Percentiles rank a stretch among this genome's conserved stretches.
Evolutionary conservation across 2,888 invertebrate species (phyloP).

Genomic region (Spialia ferax): DNA sequence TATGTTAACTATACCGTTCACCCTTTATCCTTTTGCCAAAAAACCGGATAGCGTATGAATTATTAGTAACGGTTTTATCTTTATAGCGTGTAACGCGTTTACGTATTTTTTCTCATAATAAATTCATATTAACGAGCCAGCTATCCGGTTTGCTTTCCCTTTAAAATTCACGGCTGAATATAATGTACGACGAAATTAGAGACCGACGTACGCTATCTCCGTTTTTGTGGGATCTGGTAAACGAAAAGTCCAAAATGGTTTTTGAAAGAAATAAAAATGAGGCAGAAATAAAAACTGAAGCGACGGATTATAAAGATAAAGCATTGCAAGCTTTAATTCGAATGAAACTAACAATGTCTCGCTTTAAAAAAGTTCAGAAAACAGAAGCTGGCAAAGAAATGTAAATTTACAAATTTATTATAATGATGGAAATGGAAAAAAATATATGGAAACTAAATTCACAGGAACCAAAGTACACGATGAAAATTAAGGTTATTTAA

Average conservation of each 20-base stretch:
- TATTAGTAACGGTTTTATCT: slow-evolving; percentile 37
- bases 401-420: too few species aligned
- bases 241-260: background rate
- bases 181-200: slow-evolving; percentile 31
- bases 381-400: background rate
- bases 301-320: background rate
- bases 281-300: too few species aligned
- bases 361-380: background rate
- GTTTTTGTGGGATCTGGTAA: slow-evolving; percentile 12
- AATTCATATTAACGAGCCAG: slow-evolving; percentile 49
- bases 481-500: too few species aligned
- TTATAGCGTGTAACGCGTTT: slow-evolving; percentile 33
- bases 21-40: slow-evolving; percentile 17
- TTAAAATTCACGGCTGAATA: slow-evolving; percentile 41
- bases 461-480: too few species aligned
- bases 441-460: too few species aligned
- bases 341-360: background rate
- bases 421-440: too few species aligned
- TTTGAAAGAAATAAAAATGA: too few species aligned
- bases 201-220: slow-evolving; percentile 8
- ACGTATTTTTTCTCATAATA: slow-evolving; percentile 55
- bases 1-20: slow-evolving; percentile 9
- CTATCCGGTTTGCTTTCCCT: slow-evolving; percentile 41
- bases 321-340: background rate
- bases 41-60: slow-evolving; percentile 32